phyloP scores from a whole-genome alignment of 2,888 invertebrate species.

The Syrista parreyssii region DNA sequence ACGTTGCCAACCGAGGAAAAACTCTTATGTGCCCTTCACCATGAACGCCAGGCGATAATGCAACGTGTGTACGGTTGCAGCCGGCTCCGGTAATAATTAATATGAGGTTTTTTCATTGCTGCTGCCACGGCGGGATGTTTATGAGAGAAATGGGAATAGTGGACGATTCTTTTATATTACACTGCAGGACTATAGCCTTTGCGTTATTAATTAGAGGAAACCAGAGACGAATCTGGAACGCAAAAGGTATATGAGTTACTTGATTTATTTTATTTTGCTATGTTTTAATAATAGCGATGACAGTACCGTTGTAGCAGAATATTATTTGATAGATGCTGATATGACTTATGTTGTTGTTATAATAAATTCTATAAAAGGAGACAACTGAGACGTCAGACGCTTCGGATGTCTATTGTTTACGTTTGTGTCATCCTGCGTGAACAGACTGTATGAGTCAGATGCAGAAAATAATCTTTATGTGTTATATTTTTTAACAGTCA shows the following conservation, averaged over 20 bases:
- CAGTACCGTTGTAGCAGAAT: background rate
- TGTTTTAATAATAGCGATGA: background rate
- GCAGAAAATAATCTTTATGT: background rate
- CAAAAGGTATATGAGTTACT: background rate
- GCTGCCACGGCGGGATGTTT: background rate
- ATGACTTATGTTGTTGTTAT: background rate
- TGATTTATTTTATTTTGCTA: background rate
- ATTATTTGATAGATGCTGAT: background rate
- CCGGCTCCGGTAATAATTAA: background rate
- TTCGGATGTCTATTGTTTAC: background rate
- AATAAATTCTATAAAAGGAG: background rate
- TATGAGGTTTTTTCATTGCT: background rate
- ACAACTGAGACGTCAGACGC: background rate
- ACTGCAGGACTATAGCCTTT: background rate
- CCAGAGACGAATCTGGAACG: background rate
- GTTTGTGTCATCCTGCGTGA: background rate
- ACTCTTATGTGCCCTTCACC: slow-evolving; percentile 27
- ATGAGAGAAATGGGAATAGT: background rate
- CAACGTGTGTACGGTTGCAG: slow-evolving; percentile 1
- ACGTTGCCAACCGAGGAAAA: slow-evolving; percentile 39
- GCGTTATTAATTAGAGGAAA: background rate
- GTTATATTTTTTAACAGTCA: background rate
- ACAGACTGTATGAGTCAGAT: background rate
- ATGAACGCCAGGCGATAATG: slow-evolving; percentile 15
- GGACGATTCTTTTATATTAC: background rate